A percentile compares a stretch with the other conserved stretches of the same genome.
Conservation (phyloP, 64 coral and sea anemone genomes). For the Platygyra sinensis region DNA sequence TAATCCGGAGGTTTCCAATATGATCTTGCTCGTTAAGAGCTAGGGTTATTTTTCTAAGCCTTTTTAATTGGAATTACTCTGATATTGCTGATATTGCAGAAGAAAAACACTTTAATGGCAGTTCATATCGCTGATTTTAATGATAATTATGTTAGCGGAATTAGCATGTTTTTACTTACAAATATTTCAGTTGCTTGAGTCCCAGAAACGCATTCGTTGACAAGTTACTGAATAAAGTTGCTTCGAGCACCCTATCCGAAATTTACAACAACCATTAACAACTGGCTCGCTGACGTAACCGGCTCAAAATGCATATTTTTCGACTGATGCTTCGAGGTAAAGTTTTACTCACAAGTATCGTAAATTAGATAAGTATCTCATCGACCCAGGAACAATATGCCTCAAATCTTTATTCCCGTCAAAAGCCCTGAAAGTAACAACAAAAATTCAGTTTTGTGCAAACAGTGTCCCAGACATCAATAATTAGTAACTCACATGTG, state of each 20-base stretch:
- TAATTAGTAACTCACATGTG: no score
- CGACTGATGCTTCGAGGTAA: not conserved
- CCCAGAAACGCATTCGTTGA: not conserved
- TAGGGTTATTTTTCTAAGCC: no score
- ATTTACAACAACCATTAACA: not conserved
- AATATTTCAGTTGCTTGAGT: not conserved
- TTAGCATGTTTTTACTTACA: not conserved
- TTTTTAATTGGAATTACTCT: no score
- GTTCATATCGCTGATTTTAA: no score
- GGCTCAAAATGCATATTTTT: not conserved
- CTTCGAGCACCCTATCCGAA: not conserved
- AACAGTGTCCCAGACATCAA: not conserved
- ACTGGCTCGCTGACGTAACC: no score
- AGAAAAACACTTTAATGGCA: not conserved
- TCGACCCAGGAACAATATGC: not conserved
- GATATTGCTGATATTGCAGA: no score
- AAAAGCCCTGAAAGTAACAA: not conserved
- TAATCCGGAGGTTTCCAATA: no score
- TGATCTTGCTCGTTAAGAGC: no score
- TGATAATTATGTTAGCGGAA: no score
- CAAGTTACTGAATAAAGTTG: not conserved
- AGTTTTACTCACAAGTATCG: conserved; percentile 7
- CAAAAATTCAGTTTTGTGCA: no score
- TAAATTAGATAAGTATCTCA: not conserved
- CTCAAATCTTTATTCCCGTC: not conserved